These are phyloP conservation scores for Empidonax alnorum DNA, from an alignment of 2,113 vertebrate species.

Conservation along the genomic window DNA sequence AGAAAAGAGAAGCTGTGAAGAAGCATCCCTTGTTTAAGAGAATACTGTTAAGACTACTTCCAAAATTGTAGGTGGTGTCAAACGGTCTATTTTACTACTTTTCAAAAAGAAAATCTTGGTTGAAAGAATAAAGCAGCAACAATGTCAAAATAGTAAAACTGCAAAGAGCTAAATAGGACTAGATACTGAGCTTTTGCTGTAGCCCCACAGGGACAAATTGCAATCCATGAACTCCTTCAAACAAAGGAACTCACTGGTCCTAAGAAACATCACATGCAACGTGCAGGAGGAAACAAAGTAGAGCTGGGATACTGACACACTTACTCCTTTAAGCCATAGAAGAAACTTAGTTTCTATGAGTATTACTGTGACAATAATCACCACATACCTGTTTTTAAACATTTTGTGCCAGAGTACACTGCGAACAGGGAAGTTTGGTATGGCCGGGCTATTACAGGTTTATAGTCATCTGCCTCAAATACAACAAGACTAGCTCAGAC, in stretches of 20 bases:
- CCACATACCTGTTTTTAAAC: accelerated
- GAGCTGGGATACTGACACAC: background rate
- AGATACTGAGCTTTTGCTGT: background rate
- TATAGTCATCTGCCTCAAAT: background rate
- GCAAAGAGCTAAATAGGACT: background rate
- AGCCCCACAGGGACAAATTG: background rate
- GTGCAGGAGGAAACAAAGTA: background rate
- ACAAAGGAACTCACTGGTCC: background rate
- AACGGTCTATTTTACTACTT: background rate
- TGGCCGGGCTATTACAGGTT: background rate
- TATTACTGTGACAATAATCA: accelerated
- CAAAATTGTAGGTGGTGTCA: background rate
- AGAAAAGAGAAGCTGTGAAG: conserved; percentile 21
- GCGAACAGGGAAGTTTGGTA: background rate
- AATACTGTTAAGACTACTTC: background rate
- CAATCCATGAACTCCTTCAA: background rate
- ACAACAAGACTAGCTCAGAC: accelerated
- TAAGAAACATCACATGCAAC: background rate
- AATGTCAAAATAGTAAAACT: background rate
- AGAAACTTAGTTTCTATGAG: background rate
- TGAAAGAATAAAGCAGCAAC: background rate
- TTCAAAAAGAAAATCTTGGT: background rate
- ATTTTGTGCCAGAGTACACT: background rate
- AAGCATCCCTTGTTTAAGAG: background rate
- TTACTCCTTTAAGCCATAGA: background rate